Base-by-base conservation (phyloP, 2,113 vertebrate genomes). In the Hippocampus zosterae region DNA sequence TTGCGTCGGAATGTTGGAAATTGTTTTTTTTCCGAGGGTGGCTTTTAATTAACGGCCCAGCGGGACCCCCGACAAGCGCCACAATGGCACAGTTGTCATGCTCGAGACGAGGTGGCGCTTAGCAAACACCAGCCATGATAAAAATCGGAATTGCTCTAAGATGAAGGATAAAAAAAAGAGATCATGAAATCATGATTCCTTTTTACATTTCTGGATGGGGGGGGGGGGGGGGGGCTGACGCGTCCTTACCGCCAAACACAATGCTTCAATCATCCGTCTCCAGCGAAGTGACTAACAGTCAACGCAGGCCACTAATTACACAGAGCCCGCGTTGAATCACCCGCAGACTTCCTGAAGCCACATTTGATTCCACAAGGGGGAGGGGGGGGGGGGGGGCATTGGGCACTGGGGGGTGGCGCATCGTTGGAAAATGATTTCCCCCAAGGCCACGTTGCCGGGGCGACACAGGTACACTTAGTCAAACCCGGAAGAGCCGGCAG, bases 41-140 rank as follows among this genome's bases (percentile, higher is more conserved):
- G 75, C 69, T 83, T 89, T 91, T 90, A 89, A 90, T 90, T 86
- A 90, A 84, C 80, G 69, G 64, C 82, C 72, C 79, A 61, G 40
- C 48, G 81, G 71, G 62, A 76, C 72, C 80, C 78, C 85, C 37
- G 67, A 74, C 63, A 63, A 6, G 69, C 66, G 72, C 82, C 78
- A 85, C 55, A 60, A 48, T 62, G 61, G 41, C 68, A 53, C 69
- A 65, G 42, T 64, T 65, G 40, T 70, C 61, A 23, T 12, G 10
- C 33, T 42, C 21, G 11, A 78, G 77, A 72, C 73, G 75, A 76
- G 76, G 68, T 73, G 60, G 68, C 52, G 52, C 75, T 78, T 50
- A 8, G 3, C 40, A 69, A 74, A 77, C 46, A 73, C 69, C 66
- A 0, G 52, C 3, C 8, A 9, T n/a, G 2, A 55, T 52, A 15